A percentile compares a stretch with the other conserved stretches of the same genome.
phyloP scores from a whole-genome alignment of 2,113 vertebrate genomes.

The Spermophilus dauricus region DNA sequence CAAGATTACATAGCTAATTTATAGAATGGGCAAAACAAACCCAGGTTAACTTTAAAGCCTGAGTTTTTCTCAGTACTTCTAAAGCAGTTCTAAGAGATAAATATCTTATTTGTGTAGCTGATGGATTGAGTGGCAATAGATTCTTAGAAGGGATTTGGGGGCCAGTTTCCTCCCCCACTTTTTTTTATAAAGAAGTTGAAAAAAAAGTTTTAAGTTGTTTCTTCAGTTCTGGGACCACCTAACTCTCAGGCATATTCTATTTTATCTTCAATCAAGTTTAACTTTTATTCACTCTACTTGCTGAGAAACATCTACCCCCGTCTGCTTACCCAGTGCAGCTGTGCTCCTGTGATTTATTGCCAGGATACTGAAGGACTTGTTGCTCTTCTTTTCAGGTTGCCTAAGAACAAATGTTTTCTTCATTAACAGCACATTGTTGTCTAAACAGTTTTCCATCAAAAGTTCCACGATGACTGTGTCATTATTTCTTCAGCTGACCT shows the following conservation, averaged over 20 bases:
- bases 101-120: neutral
- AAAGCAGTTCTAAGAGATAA: neutral
- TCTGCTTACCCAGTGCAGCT: constrained; percentile 81
- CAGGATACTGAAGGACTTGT: constrained; percentile 59
- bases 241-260: constrained; percentile 17
- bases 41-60: neutral
- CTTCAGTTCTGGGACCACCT: neutral
- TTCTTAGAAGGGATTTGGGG: neutral
- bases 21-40: neutral
- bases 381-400: constrained; percentile 70
- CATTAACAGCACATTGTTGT: constrained; percentile 70
- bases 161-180: neutral
- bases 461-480: constrained; percentile 64
- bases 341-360: constrained; percentile 41
- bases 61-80: neutral
- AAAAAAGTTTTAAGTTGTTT: neutral
- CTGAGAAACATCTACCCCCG: neutral
- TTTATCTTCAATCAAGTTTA: constrained; percentile 17
- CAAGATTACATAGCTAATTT: neutral
- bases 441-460: constrained; percentile 75
- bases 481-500: constrained; percentile 67
- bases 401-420: constrained; percentile 79
- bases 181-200: neutral
- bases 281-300: neutral
- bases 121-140: neutral